Conservation (phyloP, 1,140 invertebrate species). For the Myzus persicae region DNA sequence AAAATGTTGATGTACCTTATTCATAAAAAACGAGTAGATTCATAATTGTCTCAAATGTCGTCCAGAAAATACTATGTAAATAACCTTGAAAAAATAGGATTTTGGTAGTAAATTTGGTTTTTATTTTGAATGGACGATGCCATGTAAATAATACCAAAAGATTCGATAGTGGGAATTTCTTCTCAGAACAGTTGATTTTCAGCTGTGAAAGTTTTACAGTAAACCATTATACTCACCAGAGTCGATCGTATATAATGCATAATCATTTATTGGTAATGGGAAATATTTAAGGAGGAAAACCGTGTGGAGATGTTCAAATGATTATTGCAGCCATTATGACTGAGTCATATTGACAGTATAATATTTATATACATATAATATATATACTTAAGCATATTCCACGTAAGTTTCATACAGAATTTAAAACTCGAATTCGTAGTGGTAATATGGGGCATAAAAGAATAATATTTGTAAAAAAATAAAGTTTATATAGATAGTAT, state of each 20-base stretch:
- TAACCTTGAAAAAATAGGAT: no score
- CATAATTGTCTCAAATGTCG: no score
- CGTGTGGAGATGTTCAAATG: background rate
- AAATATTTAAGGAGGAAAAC: background rate
- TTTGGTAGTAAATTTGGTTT: no score
- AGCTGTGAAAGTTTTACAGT: no score
- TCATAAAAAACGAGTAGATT: no score
- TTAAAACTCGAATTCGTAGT: background rate
- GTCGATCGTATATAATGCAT: background rate
- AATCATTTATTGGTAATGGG: background rate
- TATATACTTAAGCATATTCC: background rate
- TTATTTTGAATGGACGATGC: no score
- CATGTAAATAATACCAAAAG: no score
- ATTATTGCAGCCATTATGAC: background rate
- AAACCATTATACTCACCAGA: background rate
- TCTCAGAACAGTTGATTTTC: no score
- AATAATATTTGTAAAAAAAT: constrained; percentile 13
- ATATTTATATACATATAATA: no score
- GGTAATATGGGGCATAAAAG: background rate
- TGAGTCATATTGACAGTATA: background rate
- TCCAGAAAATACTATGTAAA: no score
- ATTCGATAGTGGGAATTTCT: no score
- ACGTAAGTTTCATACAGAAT: background rate
- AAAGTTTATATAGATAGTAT: background rate
- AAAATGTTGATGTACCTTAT: no score